Evolutionary conservation across 2,113 vertebrate genomes (phyloP), one percentile per base, ranked within the genome.

Genomic region (Ascaphus truei): DNA sequence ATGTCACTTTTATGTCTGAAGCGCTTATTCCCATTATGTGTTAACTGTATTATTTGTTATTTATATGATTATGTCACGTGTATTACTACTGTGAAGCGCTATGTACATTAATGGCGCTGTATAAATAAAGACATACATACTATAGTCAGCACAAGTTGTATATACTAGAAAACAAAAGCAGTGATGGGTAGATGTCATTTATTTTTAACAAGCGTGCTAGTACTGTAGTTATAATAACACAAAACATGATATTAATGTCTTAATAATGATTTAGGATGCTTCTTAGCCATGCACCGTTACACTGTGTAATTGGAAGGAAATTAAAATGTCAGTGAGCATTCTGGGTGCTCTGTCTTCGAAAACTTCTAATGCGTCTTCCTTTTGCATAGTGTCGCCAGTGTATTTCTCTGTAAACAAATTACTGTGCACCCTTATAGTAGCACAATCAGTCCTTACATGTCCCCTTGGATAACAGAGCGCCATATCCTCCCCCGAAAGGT

Each of bases 301-400:
- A 30, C 63, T 66, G 34, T 66, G 62, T 66, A 66, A 66, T 66
- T 66, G 63, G 26, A 66, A 39, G 36, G 63, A 66, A 55, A 66
- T 66, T 31, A 56, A 66, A 56, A 56, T 66, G 63, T 56, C 63
- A 55, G 26, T 45, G 63, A 66, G 26, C 51, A 66, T 56, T 56
- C 27, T 30, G 4, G 25, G 29, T 65, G n/a, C 29, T 25, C 8
- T 1, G 11, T 53, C 23, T 52, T 53, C 29, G 36, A 33, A 65
- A 56, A 31, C 20, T 23, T 23, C 26, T 26, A 23, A 45, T 20
- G 18, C 34, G 37, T 57, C 26, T 63, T 51, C 16, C 31, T 45
- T 43, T 56, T 57, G 18, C 64, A 67, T 67, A 31, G 23, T 45
- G 26, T 31, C 57, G 36, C 51, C 51, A 53, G 45, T 20, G 33